Base-by-base conservation (phyloP, 2,888 invertebrate genomes). In the Venusia cambrica region DNA sequence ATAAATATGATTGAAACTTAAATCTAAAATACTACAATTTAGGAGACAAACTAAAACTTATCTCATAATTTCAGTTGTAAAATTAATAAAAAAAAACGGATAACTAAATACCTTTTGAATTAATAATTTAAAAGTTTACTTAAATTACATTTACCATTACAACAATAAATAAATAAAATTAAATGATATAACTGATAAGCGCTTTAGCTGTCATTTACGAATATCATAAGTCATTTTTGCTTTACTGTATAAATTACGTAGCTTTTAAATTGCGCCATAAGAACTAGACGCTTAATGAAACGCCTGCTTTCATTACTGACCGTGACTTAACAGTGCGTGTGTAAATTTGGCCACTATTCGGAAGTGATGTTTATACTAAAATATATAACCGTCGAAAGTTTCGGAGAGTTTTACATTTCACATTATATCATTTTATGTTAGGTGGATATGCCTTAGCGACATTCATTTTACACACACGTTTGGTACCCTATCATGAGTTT, bases 291-390 rank as follows among this genome's bases (percentile, higher is more conserved):
- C 44, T 48, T 33, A 19, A 7, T n/a, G 40, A 40, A 45, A 41
- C 27, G 45, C 25, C 51, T 38, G 34, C 25, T 32, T 40, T 44
- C 18, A 15, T 21, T 34, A 13, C 9, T 40, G 41, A 28, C 35
- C 29, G 54, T 50, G 47, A 48, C 44, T 40, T 40, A 41, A 39
- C 27, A 37, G 38, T 43, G 40, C 35, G 7, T 10, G 36, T 39
- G 35, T 38, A 43, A 10, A 39, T 48, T 51, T 51, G 48, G 50
- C 50, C 38, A 39, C 48, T 39, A 26, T 33, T 8, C 25, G 47
- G 50, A 48, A 48, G 48, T 45, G 43, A 20, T 31, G 10, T 10
- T 25, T 31, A 25, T 25, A 16, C 20, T 28, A 7, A 13, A 1
- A n/a, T 11, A 11, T 21, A 21, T 6, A 22, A n/a, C n/a, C n/a